Evolutionary conservation across 2,888 invertebrate species (phyloP), one percentile per base, ranked within the genome.

Genomic region (Mesodorylaimus sp.): DNA sequence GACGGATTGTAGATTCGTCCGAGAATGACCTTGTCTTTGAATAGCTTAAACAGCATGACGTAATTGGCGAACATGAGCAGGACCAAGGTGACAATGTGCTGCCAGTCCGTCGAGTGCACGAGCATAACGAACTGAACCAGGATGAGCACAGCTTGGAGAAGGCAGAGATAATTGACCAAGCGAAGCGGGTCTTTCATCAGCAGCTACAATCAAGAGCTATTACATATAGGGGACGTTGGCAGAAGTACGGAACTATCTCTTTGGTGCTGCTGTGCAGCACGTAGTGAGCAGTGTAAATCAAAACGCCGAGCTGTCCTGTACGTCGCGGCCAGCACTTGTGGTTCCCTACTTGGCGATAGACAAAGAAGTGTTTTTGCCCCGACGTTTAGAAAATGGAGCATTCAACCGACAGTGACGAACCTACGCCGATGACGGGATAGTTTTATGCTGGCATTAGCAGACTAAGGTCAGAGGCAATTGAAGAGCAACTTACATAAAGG

Each of bases 401-500:
- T n/a, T n/a, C n/a, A n/a, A n/a, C n/a, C n/a, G n/a, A n/a, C n/a
- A n/a, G n/a, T n/a, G n/a, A n/a, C n/a, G n/a, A n/a, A n/a, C n/a
- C n/a, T n/a, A n/a, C n/a, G n/a, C n/a, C n/a, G n/a, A n/a, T n/a
- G n/a, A n/a, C n/a, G n/a, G n/a, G n/a, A n/a, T n/a, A n/a, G n/a
- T n/a, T n/a, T n/a, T n/a, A n/a, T n/a, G n/a, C n/a, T n/a, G n/a
- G n/a, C n/a, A n/a, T n/a, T n/a, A n/a, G n/a, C n/a, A n/a, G n/a
- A n/a, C n/a, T n/a, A n/a, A n/a, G n/a, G n/a, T n/a, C n/a, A n/a
- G n/a, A n/a, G n/a, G n/a, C n/a, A n/a, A n/a, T n/a, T n/a, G n/a
- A n/a, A n/a, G n/a, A n/a, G n/a, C n/a, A n/a, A n/a, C 83, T 77
- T 70, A 89, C 89, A 74, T 85, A 81, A 72, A 91, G 91, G 58